Evolutionary conservation across 2,113 vertebrate genomes (phyloP), one percentile per base, ranked within the genome.

Genomic region (Castor canadensis): DNA sequence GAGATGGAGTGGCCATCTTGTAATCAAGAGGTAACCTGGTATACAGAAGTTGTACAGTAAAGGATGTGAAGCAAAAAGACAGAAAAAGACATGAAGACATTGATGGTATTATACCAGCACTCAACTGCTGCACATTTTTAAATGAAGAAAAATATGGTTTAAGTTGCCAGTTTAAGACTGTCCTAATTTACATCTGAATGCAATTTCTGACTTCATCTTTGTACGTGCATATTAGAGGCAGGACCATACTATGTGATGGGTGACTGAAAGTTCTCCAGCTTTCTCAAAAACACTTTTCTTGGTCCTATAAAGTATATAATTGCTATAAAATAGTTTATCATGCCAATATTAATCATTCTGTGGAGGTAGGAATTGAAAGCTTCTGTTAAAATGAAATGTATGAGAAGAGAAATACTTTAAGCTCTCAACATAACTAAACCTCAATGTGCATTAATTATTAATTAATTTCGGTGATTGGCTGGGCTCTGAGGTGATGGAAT

Each of bases 331-430:
- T 91, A 20, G 35, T 54, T n/a, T 71, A 89, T 77, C 47, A 60
- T 83, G 75, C 43, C 60, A 89, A 17, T 52, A 76, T 66, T 77
- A 88, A 62, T 91, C 35, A 82, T 60, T 64, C 54, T 82, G 89
- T 72, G 28, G 71, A 69, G 35, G 56, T 0, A 72, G 32, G 17
- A 15, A 76, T 26, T 86, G 56, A 95, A 79, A 54, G 13, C 35
- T 66, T 86, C 45, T 62, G 9, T 84, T 54, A 95, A 89, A 89
- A 84, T 84, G 56, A 96, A 72, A 76, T 79, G 20, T 26, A 13
- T 32, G 38, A 86, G 69, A 79, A 73, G 49, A 95, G 62, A 66
- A 66, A 83, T 7, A 87, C 17, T 88, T 85, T 47, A 80, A 87
- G 32, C 26, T 91, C 22, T 64, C 30, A 40, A 19, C 79, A 52